phyloP scores from a whole-genome alignment of 1,140 invertebrate species.

The Phortica variegata region DNA sequence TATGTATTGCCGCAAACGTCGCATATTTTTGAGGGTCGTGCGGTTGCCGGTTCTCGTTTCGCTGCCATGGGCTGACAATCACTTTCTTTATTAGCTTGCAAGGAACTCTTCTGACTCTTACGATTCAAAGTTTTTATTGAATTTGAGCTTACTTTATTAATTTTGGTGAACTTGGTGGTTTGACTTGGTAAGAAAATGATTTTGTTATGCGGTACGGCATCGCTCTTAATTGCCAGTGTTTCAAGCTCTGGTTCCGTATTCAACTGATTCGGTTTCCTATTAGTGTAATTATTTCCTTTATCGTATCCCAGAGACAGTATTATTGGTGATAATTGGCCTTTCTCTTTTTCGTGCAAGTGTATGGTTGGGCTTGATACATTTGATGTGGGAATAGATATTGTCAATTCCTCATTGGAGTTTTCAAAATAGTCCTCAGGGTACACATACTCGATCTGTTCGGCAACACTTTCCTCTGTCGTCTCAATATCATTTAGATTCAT shows the following conservation, averaged over 20 bases:
- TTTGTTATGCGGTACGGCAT: too few species aligned
- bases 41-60: neutral
- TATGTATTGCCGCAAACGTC: constrained; percentile 54
- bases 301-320: neutral
- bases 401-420: too few species aligned
- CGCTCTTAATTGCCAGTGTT: neutral
- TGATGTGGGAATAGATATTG: too few species aligned
- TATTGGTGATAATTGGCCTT: constrained; percentile 5
- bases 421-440: too few species aligned
- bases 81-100: too few species aligned
- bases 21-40: constrained; percentile 41
- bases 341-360: too few species aligned
- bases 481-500: neutral
- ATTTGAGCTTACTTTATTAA: neutral
- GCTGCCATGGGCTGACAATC: neutral
- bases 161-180: too few species aligned
- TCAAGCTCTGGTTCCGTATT: neutral
- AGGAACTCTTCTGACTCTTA: too few species aligned
- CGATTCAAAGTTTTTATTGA: neutral
- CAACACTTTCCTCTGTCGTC: too few species aligned
- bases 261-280: neutral
- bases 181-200: too few species aligned
- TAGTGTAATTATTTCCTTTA: neutral
- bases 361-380: too few species aligned
- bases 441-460: too few species aligned